These are phyloP conservation scores for Melanargia galathea DNA, from an alignment of 2,888 invertebrate genomes.

Conservation along the genomic window DNA sequence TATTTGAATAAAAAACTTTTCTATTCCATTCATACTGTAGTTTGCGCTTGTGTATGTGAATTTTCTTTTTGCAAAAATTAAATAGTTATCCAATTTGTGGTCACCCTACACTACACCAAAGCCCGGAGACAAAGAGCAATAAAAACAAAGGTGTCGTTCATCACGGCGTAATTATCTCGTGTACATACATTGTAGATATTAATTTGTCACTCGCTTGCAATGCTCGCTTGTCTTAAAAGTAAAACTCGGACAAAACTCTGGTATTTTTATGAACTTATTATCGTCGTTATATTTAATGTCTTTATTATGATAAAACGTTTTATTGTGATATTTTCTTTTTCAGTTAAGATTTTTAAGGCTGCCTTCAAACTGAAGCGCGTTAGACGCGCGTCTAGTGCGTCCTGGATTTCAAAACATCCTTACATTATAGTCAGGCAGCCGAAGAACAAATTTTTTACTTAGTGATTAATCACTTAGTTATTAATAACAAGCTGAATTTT, in stretches of 20 bases:
- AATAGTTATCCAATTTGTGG: neutral
- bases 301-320: too few relatives aligned
- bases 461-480: too few relatives aligned
- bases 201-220: neutral
- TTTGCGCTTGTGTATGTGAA: neutral
- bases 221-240: neutral
- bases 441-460: too few relatives aligned
- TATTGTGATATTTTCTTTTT: too few relatives aligned
- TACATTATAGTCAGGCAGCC: too few relatives aligned
- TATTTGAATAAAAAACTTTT: neutral
- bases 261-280: neutral
- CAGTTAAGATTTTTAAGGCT: too few relatives aligned
- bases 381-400: too few relatives aligned
- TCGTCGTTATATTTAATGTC: too few relatives aligned
- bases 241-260: neutral
- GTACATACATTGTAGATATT: neutral
- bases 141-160: conserved; percentile 1
- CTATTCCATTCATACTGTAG: neutral
- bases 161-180: neutral
- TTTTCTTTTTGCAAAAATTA: neutral
- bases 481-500: too few relatives aligned
- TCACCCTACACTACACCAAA: neutral
- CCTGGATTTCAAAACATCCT: too few relatives aligned
- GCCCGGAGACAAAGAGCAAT: neutral
- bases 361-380: neutral